Base-by-base conservation (phyloP, 1,140 invertebrate species). In the Dryas iulia region DNA sequence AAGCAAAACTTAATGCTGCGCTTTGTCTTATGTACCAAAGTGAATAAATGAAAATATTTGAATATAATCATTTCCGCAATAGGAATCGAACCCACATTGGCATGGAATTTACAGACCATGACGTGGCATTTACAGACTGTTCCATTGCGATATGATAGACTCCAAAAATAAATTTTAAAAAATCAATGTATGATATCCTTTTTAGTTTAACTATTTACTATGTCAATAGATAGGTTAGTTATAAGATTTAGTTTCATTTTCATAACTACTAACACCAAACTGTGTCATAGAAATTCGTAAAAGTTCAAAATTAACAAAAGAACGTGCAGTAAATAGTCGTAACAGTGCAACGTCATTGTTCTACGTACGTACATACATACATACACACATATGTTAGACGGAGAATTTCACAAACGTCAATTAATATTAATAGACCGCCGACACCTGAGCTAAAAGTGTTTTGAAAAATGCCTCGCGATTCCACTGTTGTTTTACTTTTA, bases 351-450 rank as follows among this genome's bases (percentile, higher is more conserved):
- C 75, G 87, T 90, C 86, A 90, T 87, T 87, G 85, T 90, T 90
- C 86, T 83, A 71, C 78, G 86, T 87, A 47, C 18, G 18, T 18
- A 35, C n/a, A n/a, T n/a, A n/a, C n/a, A n/a, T n/a, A n/a, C n/a
- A n/a, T n/a, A n/a, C n/a, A n/a, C n/a, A 14, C 14, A 35, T 12
- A 87, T 77, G 76, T 78, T 79, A 77, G 77, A 81, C 74, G 69
- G 74, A 69, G 81, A 80, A 84, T 86, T 89, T 87, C 82, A 82
- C 83, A 72, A 86, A 86, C 81, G 82, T 83, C 87, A 89, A 90
- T 90, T 90, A 90, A 89, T 90, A 90, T 89, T 90, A 89, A 90
- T 90, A 90, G 86, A 85, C 83, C 79, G 89, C 87, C 89, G 85
- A 90, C 85, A 87, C 82, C 82, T 82, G 77, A 84, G 79, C 79